phyloP scores from a whole-genome alignment of 1,140 invertebrate genomes.

The Drosophila aff. region DNA sequence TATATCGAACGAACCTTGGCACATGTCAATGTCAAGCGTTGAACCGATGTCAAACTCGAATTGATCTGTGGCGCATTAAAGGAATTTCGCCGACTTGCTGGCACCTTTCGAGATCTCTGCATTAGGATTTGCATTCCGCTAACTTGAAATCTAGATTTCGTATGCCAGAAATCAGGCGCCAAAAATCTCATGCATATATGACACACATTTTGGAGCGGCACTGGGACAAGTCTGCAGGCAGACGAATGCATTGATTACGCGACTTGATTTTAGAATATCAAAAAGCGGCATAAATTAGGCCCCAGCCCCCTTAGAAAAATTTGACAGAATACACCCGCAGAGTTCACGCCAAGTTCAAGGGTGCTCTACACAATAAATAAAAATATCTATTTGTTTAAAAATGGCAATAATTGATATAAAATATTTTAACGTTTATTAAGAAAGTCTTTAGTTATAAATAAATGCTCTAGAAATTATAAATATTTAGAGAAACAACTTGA shows the following conservation, averaged over 20 bases:
- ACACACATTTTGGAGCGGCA: constrained; percentile 57
- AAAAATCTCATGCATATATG: constrained; percentile 77
- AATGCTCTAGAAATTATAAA: no score
- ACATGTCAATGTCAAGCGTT: constrained; percentile 77
- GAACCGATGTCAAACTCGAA: constrained; percentile 34
- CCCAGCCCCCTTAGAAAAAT: constrained; percentile 4
- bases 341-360: constrained; percentile 66
- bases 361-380: constrained; percentile 16
- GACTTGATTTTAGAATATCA: constrained; percentile 65
- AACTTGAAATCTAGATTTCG: constrained; percentile 25
- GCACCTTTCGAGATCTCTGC: constrained; percentile 68
- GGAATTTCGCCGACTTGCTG: constrained; percentile 76
- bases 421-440: no score
- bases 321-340: constrained; percentile 4
- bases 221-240: constrained; percentile 50
- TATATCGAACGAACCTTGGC: constrained; percentile 50
- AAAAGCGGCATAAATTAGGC: constrained; percentile 59
- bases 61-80: constrained; percentile 55
- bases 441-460: no score
- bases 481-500: no score
- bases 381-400: background rate
- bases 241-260: constrained; percentile 65
- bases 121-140: constrained; percentile 67
- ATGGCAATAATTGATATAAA: background rate
- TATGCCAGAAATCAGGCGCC: constrained; percentile 62